Percentiles rank a stretch among this genome's conserved stretches.
These are phyloP conservation scores for Prinia subflava DNA, from an alignment of 2,113 vertebrate species.

Conservation along the genomic window DNA sequence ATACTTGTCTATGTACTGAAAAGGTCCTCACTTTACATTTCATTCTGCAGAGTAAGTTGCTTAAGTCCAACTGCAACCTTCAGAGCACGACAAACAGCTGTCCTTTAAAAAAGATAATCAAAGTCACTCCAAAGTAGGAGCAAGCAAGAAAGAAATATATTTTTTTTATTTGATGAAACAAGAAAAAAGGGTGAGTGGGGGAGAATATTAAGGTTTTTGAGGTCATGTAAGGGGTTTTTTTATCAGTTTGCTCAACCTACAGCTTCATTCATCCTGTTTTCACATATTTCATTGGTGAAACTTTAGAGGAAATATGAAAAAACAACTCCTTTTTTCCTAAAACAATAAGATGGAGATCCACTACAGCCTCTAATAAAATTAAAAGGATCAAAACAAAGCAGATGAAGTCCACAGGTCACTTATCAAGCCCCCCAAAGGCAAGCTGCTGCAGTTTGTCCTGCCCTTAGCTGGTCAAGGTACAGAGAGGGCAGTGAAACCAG, in stretches of 20 bases:
- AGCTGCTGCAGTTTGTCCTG: background rate
- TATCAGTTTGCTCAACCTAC: background rate
- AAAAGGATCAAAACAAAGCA: background rate
- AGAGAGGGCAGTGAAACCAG: background rate
- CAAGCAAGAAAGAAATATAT: background rate
- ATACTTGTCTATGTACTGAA: constrained; percentile 11
- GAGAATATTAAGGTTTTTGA: background rate
- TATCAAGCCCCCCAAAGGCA: background rate
- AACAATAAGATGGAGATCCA: background rate
- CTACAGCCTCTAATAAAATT: background rate
- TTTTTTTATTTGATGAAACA: background rate
- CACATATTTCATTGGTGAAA: background rate
- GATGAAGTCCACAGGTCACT: background rate
- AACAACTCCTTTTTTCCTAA: background rate
- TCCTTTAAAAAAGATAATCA: background rate
- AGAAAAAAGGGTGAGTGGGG: background rate
- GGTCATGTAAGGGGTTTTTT: background rate
- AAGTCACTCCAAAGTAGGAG: background rate
- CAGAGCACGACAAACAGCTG: background rate
- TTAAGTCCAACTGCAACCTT: background rate
- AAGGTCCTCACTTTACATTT: constrained; percentile 9
- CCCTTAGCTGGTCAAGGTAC: background rate
- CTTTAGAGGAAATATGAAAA: background rate
- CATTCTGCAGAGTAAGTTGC: background rate
- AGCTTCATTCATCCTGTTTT: background rate